These are phyloP conservation scores for Danio aesculapii DNA, from an alignment of 2,797 vertebrate species.

Conservation along the genomic window DNA sequence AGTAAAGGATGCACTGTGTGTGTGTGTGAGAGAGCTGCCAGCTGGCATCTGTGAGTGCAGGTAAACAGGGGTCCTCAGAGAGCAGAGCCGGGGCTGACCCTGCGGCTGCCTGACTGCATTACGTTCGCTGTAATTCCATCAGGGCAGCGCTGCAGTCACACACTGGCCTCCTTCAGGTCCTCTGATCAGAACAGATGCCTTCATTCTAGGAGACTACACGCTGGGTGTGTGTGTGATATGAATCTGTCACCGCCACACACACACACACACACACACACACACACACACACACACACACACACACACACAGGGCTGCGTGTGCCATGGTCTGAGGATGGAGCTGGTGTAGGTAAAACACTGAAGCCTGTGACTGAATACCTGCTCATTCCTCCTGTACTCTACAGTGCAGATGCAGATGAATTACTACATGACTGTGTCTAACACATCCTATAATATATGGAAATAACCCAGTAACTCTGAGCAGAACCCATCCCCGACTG, in stretches of 20 bases:
- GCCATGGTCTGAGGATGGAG: too few species aligned
- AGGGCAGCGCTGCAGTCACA: slow-evolving; percentile 49
- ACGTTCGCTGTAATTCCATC: slow-evolving; percentile 53
- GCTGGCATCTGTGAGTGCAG: slow-evolving; percentile 47
- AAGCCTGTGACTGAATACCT: too few species aligned
- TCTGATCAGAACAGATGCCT: slow-evolving; percentile 54
- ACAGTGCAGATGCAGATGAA: too few species aligned
- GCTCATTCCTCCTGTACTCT: too few species aligned
- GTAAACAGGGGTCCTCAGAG: slow-evolving; percentile 53
- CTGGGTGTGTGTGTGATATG: not conserved
- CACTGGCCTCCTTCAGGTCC: slow-evolving; percentile 35
- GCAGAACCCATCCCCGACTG: too few species aligned
- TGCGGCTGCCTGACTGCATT: slow-evolving; percentile 54
- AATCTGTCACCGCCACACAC: not conserved
- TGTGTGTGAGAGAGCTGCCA: slow-evolving; percentile 12
- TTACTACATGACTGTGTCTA: too few species aligned
- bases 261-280: too few species aligned
- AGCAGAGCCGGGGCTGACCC: slow-evolving; percentile 43
- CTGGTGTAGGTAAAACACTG: too few species aligned
- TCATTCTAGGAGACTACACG: slow-evolving; percentile 26
- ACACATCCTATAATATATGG: too few species aligned
- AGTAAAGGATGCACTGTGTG: not conserved
- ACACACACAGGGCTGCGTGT: too few species aligned
- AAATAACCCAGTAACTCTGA: too few species aligned
- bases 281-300: too few species aligned